A percentile compares a stretch with the other conserved stretches of the same genome.
phyloP scores from a whole-genome alignment of 2,113 vertebrate species.

The Elgaria multicarinata region DNA sequence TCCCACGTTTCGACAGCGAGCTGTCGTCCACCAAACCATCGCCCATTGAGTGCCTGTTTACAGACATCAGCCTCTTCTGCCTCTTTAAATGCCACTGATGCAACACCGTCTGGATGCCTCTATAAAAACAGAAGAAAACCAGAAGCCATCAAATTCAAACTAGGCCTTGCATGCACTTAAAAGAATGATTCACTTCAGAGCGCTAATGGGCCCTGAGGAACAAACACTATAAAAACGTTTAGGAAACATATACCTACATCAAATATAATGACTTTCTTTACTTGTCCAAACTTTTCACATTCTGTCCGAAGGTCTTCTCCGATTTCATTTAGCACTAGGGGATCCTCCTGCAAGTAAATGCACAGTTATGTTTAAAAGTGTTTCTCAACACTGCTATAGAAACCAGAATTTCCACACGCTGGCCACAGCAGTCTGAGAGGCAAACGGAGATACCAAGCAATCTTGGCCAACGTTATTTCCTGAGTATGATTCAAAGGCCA shows the following conservation, averaged over 20 bases:
- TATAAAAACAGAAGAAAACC: constrained; percentile 60
- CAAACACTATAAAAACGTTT: neutral
- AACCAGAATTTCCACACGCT: neutral
- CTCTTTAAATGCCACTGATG: constrained; percentile 94
- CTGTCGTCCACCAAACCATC: constrained; percentile 96
- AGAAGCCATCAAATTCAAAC: neutral
- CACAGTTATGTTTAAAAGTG: neutral
- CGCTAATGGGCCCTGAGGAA: neutral
- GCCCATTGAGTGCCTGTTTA: constrained; percentile 85
- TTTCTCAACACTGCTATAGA: neutral
- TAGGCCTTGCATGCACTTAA: neutral
- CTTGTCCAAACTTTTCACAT: constrained; percentile 95
- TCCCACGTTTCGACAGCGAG: constrained; percentile 90
- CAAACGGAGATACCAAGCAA: neutral
- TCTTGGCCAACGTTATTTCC: neutral
- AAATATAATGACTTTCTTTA: constrained; percentile 96
- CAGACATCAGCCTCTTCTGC: constrained; percentile 88
- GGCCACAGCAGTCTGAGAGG: neutral
- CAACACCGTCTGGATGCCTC: constrained; percentile 95
- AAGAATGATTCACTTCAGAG: neutral
- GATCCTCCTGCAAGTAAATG: constrained; percentile 87
- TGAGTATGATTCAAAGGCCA: neutral
- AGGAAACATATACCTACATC: constrained; percentile 84
- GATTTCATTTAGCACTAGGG: constrained; percentile 94
- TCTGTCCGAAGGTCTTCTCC: constrained; percentile 92